phyloP scores from a whole-genome alignment of 1,140 invertebrate species.

The Neuroterus valhalla region DNA sequence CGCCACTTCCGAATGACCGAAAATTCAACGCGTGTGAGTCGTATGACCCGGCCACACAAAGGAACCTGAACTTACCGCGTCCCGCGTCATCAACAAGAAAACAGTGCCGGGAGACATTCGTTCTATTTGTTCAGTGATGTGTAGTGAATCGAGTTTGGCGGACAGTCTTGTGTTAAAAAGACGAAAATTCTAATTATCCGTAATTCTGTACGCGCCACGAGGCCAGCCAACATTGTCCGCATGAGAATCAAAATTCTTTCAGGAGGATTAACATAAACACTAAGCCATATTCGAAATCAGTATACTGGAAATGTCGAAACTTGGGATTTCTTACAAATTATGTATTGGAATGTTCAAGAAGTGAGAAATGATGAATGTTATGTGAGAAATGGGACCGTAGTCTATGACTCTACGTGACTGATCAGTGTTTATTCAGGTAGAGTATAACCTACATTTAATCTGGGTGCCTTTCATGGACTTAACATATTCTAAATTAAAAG shows the following conservation, averaged over 20 bases:
- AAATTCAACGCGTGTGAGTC: conserved; percentile 17
- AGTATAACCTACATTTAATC: too few species aligned
- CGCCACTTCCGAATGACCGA: conserved; percentile 29
- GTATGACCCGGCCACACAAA: not conserved
- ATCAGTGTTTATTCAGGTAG: too few species aligned
- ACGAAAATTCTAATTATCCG: too few species aligned
- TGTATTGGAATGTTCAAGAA: too few species aligned
- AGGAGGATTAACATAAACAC: not conserved
- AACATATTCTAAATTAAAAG: too few species aligned
- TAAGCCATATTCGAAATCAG: too few species aligned
- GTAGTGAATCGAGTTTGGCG: conserved; percentile 16
- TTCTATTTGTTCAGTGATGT: conserved; percentile 23
- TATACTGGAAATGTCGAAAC: too few species aligned
- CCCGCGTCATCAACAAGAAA: conserved; percentile 12
- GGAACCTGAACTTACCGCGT: not conserved
- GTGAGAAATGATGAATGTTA: too few species aligned
- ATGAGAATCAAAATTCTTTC: not conserved
- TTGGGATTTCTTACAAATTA: too few species aligned
- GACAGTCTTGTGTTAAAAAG: conserved; percentile 3
- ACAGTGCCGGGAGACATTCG: not conserved
- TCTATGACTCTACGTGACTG: too few species aligned
- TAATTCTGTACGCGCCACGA: conserved; percentile 15
- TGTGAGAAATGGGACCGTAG: too few species aligned
- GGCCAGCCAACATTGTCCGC: not conserved
- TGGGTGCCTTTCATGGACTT: too few species aligned